phyloP scores from a whole-genome alignment of 2,797 vertebrate genomes.

The Loriculus beryllinus region DNA sequence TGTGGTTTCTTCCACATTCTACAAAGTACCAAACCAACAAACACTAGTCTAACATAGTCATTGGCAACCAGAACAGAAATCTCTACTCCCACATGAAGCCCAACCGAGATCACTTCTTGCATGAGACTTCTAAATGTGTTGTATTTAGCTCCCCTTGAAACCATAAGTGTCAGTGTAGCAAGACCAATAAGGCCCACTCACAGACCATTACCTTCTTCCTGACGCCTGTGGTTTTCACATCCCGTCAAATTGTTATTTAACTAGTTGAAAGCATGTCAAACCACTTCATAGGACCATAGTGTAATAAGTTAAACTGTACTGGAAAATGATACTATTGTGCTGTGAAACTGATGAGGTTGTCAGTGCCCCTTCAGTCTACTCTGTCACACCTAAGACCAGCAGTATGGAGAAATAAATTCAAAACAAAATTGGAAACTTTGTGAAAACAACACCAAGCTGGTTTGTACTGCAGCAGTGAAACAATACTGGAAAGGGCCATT shows the following conservation, averaged over 20 bases:
- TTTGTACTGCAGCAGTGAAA: neutral
- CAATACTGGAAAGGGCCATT: neutral
- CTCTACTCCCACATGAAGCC: neutral
- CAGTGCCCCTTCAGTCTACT: neutral
- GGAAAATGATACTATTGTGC: neutral
- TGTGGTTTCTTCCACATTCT: neutral
- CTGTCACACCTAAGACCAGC: neutral
- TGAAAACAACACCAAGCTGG: neutral
- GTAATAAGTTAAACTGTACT: neutral
- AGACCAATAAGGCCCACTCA: neutral
- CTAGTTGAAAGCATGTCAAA: neutral
- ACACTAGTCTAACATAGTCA: neutral
- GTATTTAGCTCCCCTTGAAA: neutral
- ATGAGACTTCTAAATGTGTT: neutral
- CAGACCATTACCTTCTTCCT: neutral
- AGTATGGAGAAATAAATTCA: neutral
- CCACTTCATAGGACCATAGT: neutral
- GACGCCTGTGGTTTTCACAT: conserved; percentile 16
- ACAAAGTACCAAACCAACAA: neutral
- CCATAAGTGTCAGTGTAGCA: neutral
- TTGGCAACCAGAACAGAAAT: neutral
- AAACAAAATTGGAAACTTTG: neutral
- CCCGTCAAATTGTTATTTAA: neutral
- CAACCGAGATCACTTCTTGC: neutral
- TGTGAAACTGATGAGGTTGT: neutral